phyloP scores from a whole-genome alignment of 2,888 invertebrate species.

The Archips xylosteana region DNA sequence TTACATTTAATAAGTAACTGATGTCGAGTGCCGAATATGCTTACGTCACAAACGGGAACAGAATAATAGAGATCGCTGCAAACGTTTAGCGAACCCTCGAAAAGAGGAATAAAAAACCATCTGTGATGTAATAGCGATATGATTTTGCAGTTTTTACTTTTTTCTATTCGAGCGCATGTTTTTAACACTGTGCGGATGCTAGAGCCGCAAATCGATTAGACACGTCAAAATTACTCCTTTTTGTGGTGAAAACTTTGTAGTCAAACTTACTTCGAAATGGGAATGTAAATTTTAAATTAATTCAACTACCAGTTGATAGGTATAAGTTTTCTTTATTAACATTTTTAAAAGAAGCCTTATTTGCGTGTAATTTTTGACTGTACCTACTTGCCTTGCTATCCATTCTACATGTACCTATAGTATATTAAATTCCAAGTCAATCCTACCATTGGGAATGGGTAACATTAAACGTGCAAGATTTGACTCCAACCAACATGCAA shows the following conservation, averaged over 20 bases:
- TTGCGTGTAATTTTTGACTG: too few relatives aligned
- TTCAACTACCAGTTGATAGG: not conserved
- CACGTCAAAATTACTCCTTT: constrained; percentile 54
- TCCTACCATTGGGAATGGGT: too few relatives aligned
- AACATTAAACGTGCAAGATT: too few relatives aligned
- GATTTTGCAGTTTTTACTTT: constrained; percentile 81
- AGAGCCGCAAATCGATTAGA: constrained; percentile 68
- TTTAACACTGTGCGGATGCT: constrained; percentile 68
- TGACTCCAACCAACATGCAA: too few relatives aligned
- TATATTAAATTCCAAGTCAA: too few relatives aligned
- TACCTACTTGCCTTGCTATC: too few relatives aligned
- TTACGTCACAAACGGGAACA: constrained; percentile 79
- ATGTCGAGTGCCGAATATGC: constrained; percentile 77
- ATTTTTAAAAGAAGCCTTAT: too few relatives aligned
- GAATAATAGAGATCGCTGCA: constrained; percentile 83
- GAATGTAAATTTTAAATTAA: not conserved
- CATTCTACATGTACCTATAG: too few relatives aligned
- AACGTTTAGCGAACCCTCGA: constrained; percentile 84
- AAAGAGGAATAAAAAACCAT: constrained; percentile 84
- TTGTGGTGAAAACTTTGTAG: not conserved
- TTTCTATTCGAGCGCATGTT: constrained; percentile 70
- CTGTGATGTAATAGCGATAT: constrained; percentile 84
- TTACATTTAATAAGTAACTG: constrained; percentile 82
- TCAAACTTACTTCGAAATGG: not conserved
- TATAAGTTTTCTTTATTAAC: too few relatives aligned